phyloP scores from a whole-genome alignment of 2,888 invertebrate genomes.

The Catocala fraxini region DNA sequence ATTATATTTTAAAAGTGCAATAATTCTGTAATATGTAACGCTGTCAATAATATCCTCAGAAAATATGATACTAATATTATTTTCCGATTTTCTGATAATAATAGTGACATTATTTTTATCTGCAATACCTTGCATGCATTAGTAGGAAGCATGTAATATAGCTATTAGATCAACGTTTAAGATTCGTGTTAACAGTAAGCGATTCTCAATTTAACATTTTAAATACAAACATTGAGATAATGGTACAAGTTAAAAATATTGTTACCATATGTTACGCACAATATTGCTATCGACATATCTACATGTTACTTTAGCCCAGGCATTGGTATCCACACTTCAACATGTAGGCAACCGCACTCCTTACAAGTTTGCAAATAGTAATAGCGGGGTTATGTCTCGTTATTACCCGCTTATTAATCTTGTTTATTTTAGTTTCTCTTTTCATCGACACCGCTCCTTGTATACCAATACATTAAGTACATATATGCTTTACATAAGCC shows the following conservation, averaged over 20 bases:
- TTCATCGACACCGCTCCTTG: too few relatives aligned
- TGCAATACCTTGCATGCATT: slow-evolving; percentile 51
- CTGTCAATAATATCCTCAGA: slow-evolving; percentile 23
- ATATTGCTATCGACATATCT: too few relatives aligned
- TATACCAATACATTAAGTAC: too few relatives aligned
- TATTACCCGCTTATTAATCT: too few relatives aligned
- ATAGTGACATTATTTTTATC: slow-evolving; percentile 34
- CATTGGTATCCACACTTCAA: too few relatives aligned
- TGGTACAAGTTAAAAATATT: slow-evolving; percentile 24
- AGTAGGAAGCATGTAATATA: slow-evolving; percentile 61
- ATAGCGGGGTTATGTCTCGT: too few relatives aligned
- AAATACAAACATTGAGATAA: slow-evolving; percentile 37
- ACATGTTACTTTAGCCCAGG: too few relatives aligned
- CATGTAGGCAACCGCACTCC: too few relatives aligned
- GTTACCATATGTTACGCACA: too few relatives aligned
- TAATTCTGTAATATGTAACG: slow-evolving; percentile 23
- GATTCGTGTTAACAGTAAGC: slow-evolving; percentile 51
- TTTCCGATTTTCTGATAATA: slow-evolving; percentile 34
- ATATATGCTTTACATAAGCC: too few relatives aligned
- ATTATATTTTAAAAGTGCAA: slow-evolving; percentile 37
- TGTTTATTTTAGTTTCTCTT: too few relatives aligned
- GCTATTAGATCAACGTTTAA: slow-evolving; percentile 56
- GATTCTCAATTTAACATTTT: slow-evolving; percentile 55
- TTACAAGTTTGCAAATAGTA: too few relatives aligned
- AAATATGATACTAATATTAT: slow-evolving; percentile 9